phyloP scores from a whole-genome alignment of 2,888 invertebrate species.

The Idaea biselata region DNA sequence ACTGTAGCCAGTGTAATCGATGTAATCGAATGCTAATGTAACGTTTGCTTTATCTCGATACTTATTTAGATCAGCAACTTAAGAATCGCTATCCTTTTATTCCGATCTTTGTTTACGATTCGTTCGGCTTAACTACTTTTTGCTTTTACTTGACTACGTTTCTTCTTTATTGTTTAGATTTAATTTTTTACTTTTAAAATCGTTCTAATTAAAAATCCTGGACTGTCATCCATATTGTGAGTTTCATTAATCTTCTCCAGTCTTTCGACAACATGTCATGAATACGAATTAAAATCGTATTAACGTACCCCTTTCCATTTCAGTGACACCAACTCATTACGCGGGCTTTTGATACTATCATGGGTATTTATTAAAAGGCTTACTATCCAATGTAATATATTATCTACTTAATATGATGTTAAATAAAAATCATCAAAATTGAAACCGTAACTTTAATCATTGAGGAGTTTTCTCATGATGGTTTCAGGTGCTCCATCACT shows the following conservation, averaged over 20 bases:
- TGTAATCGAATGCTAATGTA: constrained; percentile 59
- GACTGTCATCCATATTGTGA: not conserved
- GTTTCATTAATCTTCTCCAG: not conserved
- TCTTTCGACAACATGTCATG: constrained; percentile 1
- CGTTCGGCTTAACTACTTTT: not conserved
- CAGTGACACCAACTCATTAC: constrained; percentile 56
- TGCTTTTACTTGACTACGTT: not conserved
- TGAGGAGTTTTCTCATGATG: too few relatives aligned
- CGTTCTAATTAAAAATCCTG: not conserved
- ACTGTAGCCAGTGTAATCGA: constrained; percentile 52
- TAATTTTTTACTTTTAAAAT: not conserved
- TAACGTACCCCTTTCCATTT: constrained; percentile 46
- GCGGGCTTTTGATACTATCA: not conserved
- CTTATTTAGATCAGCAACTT: constrained; percentile 41
- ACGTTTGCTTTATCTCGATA: constrained; percentile 42
- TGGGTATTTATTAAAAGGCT: not conserved
- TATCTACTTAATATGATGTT: constrained; percentile 2
- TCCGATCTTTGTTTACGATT: constrained; percentile 8
- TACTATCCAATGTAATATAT: not conserved
- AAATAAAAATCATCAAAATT: too few relatives aligned
- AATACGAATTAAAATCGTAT: constrained; percentile 35
- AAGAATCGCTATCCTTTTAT: constrained; percentile 9
- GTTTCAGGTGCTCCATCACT: too few relatives aligned
- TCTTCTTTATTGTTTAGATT: not conserved
- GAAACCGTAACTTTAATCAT: too few relatives aligned